A percentile compares a stretch with the other conserved stretches of the same genome.
These are phyloP conservation scores for Knipowitschia caucasica DNA, from an alignment of 2,797 vertebrate genomes.

Conservation along the genomic window DNA sequence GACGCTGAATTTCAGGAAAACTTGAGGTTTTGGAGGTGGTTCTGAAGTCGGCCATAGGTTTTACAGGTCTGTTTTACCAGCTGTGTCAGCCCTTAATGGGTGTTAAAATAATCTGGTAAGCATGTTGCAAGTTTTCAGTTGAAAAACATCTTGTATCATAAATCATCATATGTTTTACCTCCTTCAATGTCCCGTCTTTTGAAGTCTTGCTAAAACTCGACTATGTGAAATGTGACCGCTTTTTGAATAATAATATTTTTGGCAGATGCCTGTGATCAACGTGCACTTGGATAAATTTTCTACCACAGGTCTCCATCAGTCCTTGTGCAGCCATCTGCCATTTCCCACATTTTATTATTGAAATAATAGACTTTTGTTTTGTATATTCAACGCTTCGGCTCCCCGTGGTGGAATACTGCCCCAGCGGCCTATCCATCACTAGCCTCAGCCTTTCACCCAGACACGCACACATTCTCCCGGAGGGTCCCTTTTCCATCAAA, in stretches of 20 bases:
- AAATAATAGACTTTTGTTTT: conserved; percentile 66
- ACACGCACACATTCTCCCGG: conserved; percentile 44
- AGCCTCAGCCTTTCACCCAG: conserved; percentile 66
- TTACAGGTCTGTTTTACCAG: too few relatives aligned
- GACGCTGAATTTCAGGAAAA: too few relatives aligned
- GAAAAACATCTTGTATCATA: too few relatives aligned
- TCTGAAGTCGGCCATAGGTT: too few relatives aligned
- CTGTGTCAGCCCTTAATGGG: too few relatives aligned
- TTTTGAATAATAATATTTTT: conserved; percentile 17
- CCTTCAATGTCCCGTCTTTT: conserved; percentile 1
- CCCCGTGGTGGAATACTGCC: conserved; percentile 58
- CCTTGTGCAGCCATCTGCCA: conserved; percentile 35
- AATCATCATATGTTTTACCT: too few relatives aligned
- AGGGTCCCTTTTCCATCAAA: conserved; percentile 82
- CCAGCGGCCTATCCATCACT: conserved; percentile 76
- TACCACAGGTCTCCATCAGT: conserved; percentile 21
- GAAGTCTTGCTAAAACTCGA: background rate
- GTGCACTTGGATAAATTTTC: conserved; percentile 6
- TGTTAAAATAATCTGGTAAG: too few relatives aligned
- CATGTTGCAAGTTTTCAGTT: too few relatives aligned
- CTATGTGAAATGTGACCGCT: background rate
- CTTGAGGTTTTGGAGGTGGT: too few relatives aligned
- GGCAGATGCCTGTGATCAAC: conserved; percentile 8
- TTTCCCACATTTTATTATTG: conserved; percentile 60
- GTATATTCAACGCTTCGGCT: conserved; percentile 60